These are phyloP conservation scores for Hypselothyrea guttata DNA, from an alignment of 2,888 invertebrate species.

Conservation along the genomic window DNA sequence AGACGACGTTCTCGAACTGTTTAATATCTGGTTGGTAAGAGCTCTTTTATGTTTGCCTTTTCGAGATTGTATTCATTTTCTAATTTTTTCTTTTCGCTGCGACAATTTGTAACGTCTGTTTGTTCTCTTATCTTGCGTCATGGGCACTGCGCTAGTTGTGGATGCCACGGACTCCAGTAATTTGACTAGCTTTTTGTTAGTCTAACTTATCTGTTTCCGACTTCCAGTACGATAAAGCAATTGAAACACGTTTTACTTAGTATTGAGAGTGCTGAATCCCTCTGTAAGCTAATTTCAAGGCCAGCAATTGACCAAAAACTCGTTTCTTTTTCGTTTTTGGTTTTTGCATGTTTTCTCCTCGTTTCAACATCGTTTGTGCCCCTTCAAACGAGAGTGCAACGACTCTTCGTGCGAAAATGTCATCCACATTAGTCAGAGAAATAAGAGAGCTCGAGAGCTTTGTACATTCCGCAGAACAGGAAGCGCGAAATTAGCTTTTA, in stretches of 20 bases:
- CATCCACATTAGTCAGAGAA: conserved; percentile 52
- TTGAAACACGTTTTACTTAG: not conserved
- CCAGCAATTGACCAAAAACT: conserved; percentile 33
- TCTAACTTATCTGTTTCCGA: conserved; percentile 33
- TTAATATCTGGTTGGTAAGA: conserved; percentile 4
- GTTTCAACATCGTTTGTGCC: conserved; percentile 6
- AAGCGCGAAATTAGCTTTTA: conserved; percentile 39
- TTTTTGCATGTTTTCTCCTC: conserved; percentile 8
- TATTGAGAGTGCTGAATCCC: too few species aligned
- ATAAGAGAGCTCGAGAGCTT: not conserved
- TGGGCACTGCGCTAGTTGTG: conserved; percentile 23
- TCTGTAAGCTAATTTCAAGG: conserved; percentile 1
- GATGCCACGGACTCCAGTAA: not conserved
- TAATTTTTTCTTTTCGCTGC: conserved; percentile 9
- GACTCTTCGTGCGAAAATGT: conserved; percentile 49
- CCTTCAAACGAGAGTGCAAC: conserved; percentile 54
- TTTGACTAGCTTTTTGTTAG: not conserved
- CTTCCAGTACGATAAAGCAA: not conserved
- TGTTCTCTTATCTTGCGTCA: conserved; percentile 35
- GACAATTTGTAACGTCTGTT: conserved; percentile 26
- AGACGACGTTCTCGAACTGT: conserved; percentile 21
- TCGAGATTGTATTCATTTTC: not conserved
- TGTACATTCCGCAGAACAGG: conserved; percentile 34
- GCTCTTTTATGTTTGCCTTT: conserved; percentile 17
- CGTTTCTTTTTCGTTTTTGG: not conserved